phyloP scores from a whole-genome alignment of 2,113 vertebrate species.

The human region GRCh38 chr12:53629501-53630000 shows the following conservation, averaged over 20 bases:
- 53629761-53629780: background rate
- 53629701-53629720: background rate
- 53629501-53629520: no score
- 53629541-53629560: no score
- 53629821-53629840: background rate
- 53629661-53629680: background rate
- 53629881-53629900: background rate
- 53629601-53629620: background rate
- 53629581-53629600: no score
- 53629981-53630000: background rate
- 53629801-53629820: background rate
- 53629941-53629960: background rate
- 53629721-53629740: background rate
- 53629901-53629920: background rate
- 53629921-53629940: background rate
- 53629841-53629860: background rate
- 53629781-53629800: background rate
- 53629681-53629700: background rate
- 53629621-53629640: background rate
- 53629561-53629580: no score
- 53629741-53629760: background rate
- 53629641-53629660: background rate
- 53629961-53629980: background rate
- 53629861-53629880: background rate
- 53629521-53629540: no score